A percentile compares a stretch with the other conserved stretches of the same genome.
phyloP scores from a whole-genome alignment of 2,888 invertebrate species.

The Leptothorax acervorum region DNA sequence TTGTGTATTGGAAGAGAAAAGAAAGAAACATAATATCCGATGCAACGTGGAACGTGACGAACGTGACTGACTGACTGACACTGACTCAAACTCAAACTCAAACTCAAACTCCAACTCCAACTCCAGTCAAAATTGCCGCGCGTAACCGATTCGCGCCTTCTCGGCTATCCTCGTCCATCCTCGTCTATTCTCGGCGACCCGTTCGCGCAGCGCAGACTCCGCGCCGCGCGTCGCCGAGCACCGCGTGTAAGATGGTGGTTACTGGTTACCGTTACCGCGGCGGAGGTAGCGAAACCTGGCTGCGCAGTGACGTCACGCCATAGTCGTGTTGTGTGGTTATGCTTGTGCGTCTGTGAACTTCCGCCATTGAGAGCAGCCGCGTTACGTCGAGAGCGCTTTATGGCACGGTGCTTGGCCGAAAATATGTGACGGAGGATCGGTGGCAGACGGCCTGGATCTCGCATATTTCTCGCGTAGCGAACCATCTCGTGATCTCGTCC shows the following conservation, averaged over 20 bases:
- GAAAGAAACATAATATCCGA: no score
- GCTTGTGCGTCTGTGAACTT: slow-evolving; percentile 79
- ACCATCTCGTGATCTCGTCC: not conserved
- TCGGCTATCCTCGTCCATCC: slow-evolving; percentile 50
- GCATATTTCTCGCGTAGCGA: slow-evolving; percentile 40
- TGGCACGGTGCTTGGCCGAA: slow-evolving; percentile 34
- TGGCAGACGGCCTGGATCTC: slow-evolving; percentile 46
- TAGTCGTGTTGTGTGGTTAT: slow-evolving; percentile 77
- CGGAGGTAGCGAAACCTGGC: slow-evolving; percentile 64
- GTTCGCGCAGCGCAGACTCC: slow-evolving; percentile 38
- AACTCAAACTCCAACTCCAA: no score
- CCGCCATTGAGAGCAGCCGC: slow-evolving; percentile 76
- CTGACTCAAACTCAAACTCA: no score
- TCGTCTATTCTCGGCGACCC: slow-evolving; percentile 47
- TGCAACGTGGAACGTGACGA: no score
- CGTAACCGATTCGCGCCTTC: no score
- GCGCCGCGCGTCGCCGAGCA: slow-evolving; percentile 59
- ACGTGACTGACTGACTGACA: no score
- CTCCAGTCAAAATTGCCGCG: no score
- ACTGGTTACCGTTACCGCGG: slow-evolving; percentile 53
- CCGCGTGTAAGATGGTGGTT: slow-evolving; percentile 74
- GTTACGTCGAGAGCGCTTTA: slow-evolving; percentile 51
- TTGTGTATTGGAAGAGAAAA: no score
- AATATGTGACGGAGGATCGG: slow-evolving; percentile 73
- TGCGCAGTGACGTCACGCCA: slow-evolving; percentile 77